Base-by-base conservation (phyloP, 2,888 invertebrate genomes). In the Tethea ocularis region DNA sequence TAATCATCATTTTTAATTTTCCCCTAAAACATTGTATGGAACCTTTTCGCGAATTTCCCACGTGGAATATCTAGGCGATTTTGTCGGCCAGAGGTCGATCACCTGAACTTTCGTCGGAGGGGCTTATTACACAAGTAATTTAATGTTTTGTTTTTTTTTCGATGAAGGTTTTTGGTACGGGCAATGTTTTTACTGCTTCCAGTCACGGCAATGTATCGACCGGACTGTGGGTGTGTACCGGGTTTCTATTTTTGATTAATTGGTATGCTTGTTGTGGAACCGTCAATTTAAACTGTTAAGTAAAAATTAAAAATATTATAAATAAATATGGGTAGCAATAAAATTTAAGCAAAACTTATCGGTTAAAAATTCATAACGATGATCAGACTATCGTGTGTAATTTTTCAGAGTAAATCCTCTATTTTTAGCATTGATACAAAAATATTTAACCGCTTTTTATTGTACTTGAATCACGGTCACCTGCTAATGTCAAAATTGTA, bases 141-240 rank as follows among this genome's bases (percentile, higher is more conserved):
- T 92, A 89, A 91, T 88, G 89, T 88, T 87, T 83, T 85, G 79
- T 83, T 87, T 88, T 84, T 82, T 82, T 82, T 82, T 80, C 80
- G 81, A 75, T 71, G 72, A 74, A 77, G 77, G 80, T 84, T 88
- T 90, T 86, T 86, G 87, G 78, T 80, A 80, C 80, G 77, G 82
- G 69, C 83, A 71, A 76, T 77, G 83, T 80, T 87, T 87, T 92
- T 92, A 93, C 89, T 82, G 86, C 88, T 62, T 62, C 61, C 72
- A 88, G 92, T 92, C 92, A 93, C 92, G 92, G 78, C 83, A 91
- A 66, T 57, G 68, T 87, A 93, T 93, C 90, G 92, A 93, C 86
- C 91, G 83, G 72, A 75, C 70, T 59, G 67, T 63, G 71, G 54
- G 68, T 67, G 56, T 57, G 51, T 57, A 15, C n/a, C 20, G 51